Conservation (phyloP, 2,113 vertebrate genomes). For the Aix galericulata region DNA sequence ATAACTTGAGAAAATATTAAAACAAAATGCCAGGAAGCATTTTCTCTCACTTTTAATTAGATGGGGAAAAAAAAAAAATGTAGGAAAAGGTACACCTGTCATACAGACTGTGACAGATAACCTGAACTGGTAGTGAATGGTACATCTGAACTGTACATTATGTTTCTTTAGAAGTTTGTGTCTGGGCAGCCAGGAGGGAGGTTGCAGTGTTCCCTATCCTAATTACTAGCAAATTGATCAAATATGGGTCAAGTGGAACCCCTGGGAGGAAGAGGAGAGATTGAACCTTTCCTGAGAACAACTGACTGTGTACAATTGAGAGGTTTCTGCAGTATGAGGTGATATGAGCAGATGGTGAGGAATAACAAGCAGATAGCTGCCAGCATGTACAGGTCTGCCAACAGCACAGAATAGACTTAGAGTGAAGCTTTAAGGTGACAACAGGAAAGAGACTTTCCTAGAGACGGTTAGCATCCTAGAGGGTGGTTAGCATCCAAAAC, state of each 20-base stretch:
- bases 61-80: not conserved
- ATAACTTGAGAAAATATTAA: not conserved
- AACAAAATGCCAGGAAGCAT: not conserved
- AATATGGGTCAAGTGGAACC: not conserved
- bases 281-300: not conserved
- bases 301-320: not conserved
- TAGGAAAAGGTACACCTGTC: not conserved
- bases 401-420: not conserved
- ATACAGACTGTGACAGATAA: not conserved
- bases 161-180: not conserved
- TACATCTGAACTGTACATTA: not conserved
- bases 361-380: not conserved
- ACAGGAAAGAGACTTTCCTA: not conserved
- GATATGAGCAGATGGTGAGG: constrained; percentile 12
- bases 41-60: not conserved
- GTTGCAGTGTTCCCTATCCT: not conserved
- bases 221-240: not conserved
- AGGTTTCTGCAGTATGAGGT: not conserved
- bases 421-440: not conserved
- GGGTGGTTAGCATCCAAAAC: not conserved
- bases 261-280: not conserved
- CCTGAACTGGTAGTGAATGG: not conserved
- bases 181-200: not conserved
- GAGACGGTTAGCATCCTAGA: not conserved
- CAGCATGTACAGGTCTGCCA: not conserved